Conservation (phyloP, 1,140 invertebrate species). For the Heterodera carotae region DNA sequence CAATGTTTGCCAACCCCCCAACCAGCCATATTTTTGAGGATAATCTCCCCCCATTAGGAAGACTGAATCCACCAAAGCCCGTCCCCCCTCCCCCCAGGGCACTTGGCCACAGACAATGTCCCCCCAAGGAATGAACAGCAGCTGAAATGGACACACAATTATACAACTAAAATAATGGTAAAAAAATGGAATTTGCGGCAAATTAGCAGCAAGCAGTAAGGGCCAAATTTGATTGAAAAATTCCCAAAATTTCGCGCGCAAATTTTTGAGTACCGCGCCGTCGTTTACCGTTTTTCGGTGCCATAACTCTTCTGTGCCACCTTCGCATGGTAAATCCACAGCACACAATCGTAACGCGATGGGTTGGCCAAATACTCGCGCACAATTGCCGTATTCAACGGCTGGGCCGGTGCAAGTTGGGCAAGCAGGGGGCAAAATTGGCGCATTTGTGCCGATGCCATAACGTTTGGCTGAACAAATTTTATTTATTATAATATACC, state of each 20-base stretch:
- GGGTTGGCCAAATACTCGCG: conserved; percentile 55
- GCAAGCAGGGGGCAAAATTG: conserved; percentile 18
- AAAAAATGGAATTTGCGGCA: too few species aligned
- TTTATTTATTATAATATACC: too few species aligned
- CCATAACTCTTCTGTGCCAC: conserved; percentile 98
- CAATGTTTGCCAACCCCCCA: not conserved
- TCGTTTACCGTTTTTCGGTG: conserved; percentile 84
- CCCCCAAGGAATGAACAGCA: not conserved
- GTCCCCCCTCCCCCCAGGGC: too few species aligned
- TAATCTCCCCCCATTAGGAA: not conserved
- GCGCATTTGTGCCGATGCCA: not conserved
- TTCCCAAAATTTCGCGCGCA: not conserved
- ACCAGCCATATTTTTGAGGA: not conserved
- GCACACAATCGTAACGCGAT: conserved; percentile 53
- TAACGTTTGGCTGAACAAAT: too few species aligned
- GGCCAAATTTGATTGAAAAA: not conserved
- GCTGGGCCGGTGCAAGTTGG: conserved; percentile 19
- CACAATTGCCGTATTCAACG: conserved; percentile 50
- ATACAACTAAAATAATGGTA: not conserved
- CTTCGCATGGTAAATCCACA: conserved; percentile 97
- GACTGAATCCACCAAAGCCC: too few species aligned
- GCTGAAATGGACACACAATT: not conserved
- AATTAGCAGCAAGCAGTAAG: too few species aligned
- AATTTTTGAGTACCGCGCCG: not conserved
- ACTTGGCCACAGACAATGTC: not conserved